Evolutionary conservation across 2,888 invertebrate genomes (phyloP).

Genomic region (Clusia tigrina): DNA sequence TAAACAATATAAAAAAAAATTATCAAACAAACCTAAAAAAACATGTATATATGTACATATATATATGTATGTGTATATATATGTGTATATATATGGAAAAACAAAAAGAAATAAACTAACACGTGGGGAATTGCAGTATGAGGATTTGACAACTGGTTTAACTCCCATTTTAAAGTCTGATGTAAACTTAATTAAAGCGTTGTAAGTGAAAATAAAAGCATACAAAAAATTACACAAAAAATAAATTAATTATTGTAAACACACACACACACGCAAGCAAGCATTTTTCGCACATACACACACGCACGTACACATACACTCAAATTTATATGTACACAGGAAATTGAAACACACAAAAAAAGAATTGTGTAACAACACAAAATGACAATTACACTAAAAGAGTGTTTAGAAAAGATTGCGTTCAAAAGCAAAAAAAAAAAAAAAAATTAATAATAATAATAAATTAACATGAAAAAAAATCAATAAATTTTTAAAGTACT

Average conservation of each 20-base stretch:
- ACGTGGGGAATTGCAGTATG: neutral
- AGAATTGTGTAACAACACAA: neutral
- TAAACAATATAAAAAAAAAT: constrained; percentile 29
- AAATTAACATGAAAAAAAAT: neutral
- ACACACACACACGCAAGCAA: neutral
- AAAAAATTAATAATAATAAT: neutral
- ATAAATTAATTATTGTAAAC: constrained; percentile 19
- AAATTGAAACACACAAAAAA: constrained; percentile 19
- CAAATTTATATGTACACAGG: constrained; percentile 3
- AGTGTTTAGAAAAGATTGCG: neutral
- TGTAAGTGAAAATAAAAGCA: constrained; percentile 16
- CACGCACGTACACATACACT: constrained; percentile 29
- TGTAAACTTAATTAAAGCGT: constrained; percentile 9
- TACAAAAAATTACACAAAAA: constrained; percentile 23
- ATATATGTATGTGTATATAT: too few relatives aligned
- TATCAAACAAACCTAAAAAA: constrained; percentile 32
- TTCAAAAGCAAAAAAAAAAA: neutral
- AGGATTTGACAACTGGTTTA: neutral
- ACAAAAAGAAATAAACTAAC: constrained; percentile 42
- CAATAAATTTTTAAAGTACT: neutral
- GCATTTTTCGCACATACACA: constrained; percentile 14
- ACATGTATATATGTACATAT: too few relatives aligned
- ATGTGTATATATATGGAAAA: too few relatives aligned
- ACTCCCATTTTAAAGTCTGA: constrained; percentile 22
- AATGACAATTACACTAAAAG: neutral